Base-by-base conservation (phyloP, 2,888 invertebrate species). In the Drosophila paracracens region DNA sequence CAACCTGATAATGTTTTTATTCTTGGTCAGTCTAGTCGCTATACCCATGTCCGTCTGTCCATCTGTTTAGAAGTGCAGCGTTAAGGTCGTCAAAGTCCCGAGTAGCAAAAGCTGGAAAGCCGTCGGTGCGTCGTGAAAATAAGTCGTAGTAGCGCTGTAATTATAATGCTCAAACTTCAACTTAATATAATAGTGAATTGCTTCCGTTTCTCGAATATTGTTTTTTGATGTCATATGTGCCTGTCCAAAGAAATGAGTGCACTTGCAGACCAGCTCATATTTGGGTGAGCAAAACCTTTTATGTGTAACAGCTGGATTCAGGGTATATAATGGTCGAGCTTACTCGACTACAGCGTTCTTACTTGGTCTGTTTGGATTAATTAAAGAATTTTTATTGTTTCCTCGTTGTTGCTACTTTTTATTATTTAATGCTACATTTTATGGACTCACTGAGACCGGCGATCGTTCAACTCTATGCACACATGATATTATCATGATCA, bases 351-450 rank as follows among this genome's bases (percentile, higher is more conserved):
- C 4, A 8, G 8, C 16, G 21, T 46, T 25, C 25, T 46, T 25
- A 46, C 27, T 46, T 46, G 46, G 46, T 48, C 56, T 54, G 68
- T 71, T 75, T 69, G 64, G 61, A 74, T 83, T 74, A 73, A 86
- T 86, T 81, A 86, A 77, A 70, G 58, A 38, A 77, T 66, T 90
- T 85, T 90, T 89, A 87, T 78, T 74, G 66, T 83, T 84, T 88
- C 90, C 88, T 85, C 70, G 65, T 53, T 70, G 78, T 70, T 76
- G 83, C 63, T 67, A 48, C 64, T 72, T 65, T 63, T 58, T 27
- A 75, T 90, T 88, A 90, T 80, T 88, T 88, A 89, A 90, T 80
- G 60, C 29, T 35, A 31, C 35, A 59, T 79, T 85, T 82, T 61
- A 87, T 71, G 62, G 54, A 48, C 50, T 38, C 36, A 52, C 46